A percentile compares a stretch with the other conserved stretches of the same genome.
phyloP scores from a whole-genome alignment of 2,888 invertebrate genomes.

The Craniophora ligustri region DNA sequence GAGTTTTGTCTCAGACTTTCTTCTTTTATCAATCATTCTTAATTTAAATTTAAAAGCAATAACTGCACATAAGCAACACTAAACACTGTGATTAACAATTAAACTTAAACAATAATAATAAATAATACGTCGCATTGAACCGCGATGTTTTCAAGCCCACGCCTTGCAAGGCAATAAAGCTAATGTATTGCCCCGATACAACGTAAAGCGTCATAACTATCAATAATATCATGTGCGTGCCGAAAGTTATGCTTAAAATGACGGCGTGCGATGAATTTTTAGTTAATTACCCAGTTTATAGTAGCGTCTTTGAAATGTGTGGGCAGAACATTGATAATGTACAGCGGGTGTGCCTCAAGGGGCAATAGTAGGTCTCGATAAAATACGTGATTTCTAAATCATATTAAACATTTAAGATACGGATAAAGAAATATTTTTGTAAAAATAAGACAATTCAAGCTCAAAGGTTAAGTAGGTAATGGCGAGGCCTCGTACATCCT shows the following conservation, averaged over 20 bases:
- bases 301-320: slow-evolving; percentile 3
- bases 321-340: neutral
- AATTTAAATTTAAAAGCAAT: slow-evolving; percentile 26
- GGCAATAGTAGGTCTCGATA: neutral
- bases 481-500: no score
- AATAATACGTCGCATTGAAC: slow-evolving; percentile 47
- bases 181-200: slow-evolving; percentile 50
- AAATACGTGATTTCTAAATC: neutral
- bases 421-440: no score
- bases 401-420: neutral
- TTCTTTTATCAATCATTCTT: neutral
- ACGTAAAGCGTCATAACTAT: slow-evolving; percentile 51
- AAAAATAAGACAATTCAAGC: no score
- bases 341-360: neutral
- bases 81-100: slow-evolving; percentile 48
- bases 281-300: slow-evolving; percentile 27
- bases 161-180: slow-evolving; percentile 48
- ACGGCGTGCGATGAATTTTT: slow-evolving; percentile 25
- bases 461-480: no score
- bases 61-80: slow-evolving; percentile 41
- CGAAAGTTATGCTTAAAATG: slow-evolving; percentile 46
- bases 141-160: slow-evolving; percentile 49
- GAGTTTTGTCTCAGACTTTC: no score
- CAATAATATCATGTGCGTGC: slow-evolving; percentile 46
- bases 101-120: slow-evolving; percentile 50